Percentiles rank a stretch among this genome's conserved stretches.
Conservation (phyloP, 2,797 vertebrate genomes). For the Eulemur rubriventer region DNA sequence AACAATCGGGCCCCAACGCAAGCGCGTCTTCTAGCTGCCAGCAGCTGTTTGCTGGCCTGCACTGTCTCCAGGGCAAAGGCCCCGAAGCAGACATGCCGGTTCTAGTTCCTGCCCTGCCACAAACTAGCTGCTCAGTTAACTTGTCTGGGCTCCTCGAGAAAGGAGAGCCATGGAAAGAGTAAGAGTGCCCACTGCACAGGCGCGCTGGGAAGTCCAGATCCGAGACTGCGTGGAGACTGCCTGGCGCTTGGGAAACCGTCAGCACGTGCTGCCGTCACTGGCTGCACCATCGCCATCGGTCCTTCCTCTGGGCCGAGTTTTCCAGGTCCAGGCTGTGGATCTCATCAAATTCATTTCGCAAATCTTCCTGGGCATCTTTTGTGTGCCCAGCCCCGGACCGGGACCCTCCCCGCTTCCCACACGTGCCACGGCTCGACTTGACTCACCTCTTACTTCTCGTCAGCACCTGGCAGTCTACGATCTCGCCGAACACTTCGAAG, state of each 20-base stretch:
- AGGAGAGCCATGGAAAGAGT: background rate
- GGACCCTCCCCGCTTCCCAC: background rate
- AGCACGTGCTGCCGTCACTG: rapidly evolving
- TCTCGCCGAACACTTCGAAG: slow-evolving; percentile 95
- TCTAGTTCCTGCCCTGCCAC: background rate
- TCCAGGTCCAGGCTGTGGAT: background rate
- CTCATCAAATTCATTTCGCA: background rate
- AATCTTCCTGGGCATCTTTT: background rate
- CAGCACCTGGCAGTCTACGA: slow-evolving; percentile 96
- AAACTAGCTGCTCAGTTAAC: background rate
- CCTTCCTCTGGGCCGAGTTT: background rate
- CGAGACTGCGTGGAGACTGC: background rate
- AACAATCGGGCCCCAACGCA: rapidly evolving
- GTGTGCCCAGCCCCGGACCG: background rate
- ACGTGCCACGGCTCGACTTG: rapidly evolving
- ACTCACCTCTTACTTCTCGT: slow-evolving; percentile 90
- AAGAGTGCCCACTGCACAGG: too few species aligned
- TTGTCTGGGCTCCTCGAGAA: background rate
- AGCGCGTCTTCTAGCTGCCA: rapidly evolving
- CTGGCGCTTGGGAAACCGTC: background rate
- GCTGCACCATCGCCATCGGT: rapidly evolving
- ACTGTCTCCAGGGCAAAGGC: background rate
- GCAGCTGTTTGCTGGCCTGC: background rate
- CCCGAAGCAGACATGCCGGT: rapidly evolving
- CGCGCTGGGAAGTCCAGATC: background rate